Percentiles rank a stretch among this genome's conserved stretches.
phyloP scores from a whole-genome alignment of 1,140 invertebrate genomes.

The Drosophila fuyamai region DNA sequence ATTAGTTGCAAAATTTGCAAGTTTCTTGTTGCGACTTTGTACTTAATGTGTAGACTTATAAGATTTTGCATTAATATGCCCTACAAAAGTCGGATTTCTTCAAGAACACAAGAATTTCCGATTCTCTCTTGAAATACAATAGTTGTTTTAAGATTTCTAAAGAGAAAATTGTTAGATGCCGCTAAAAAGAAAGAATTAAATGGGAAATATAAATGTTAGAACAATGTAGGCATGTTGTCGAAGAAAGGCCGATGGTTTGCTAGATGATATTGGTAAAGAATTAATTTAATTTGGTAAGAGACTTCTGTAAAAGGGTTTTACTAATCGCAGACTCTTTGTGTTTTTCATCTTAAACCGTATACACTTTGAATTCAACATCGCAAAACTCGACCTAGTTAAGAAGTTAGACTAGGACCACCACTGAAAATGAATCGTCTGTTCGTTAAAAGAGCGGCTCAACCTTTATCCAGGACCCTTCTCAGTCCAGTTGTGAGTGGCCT shows the following conservation, averaged over 20 bases:
- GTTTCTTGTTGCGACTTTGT: neutral
- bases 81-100: too few relatives aligned
- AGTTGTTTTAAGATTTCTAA: too few relatives aligned
- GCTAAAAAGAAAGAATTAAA: too few relatives aligned
- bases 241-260: too few relatives aligned
- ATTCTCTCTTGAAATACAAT: too few relatives aligned
- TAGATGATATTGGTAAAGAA: too few relatives aligned
- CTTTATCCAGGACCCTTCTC: neutral
- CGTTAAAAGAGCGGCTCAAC: neutral
- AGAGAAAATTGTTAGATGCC: too few relatives aligned
- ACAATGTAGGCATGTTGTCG: too few relatives aligned
- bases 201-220: too few relatives aligned
- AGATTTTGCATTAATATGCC: too few relatives aligned
- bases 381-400: neutral
- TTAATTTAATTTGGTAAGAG: neutral
- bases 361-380: neutral
- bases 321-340: neutral
- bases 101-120: too few relatives aligned
- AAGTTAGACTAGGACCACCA: neutral
- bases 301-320: neutral
- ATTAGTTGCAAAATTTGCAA: constrained; percentile 11
- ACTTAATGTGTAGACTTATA: neutral
- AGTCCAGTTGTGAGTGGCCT: neutral
- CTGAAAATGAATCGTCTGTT: constrained; percentile 18
- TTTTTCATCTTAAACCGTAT: neutral